Percentiles rank a stretch among this genome's conserved stretches.
phyloP scores from a whole-genome alignment of 2,797 vertebrate species.

The Oreortyx pictus region DNA sequence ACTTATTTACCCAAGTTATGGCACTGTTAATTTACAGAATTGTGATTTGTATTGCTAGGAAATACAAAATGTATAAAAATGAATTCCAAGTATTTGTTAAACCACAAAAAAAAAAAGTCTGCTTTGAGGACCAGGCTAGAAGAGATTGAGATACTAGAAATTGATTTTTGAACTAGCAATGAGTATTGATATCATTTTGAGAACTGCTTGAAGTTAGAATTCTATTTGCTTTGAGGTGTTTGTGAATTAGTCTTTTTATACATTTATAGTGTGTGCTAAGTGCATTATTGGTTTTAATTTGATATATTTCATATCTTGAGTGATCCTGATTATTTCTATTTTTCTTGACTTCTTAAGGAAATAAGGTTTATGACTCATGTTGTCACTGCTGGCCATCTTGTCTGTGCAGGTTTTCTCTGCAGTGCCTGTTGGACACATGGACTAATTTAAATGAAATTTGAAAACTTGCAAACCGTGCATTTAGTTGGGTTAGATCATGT shows the following conservation, averaged over 20 bases:
- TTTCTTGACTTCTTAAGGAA: background rate
- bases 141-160: background rate
- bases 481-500: background rate
- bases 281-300: background rate
- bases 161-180: background rate
- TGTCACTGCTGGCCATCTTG: background rate
- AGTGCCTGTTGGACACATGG: background rate
- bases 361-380: background rate
- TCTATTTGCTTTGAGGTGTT: background rate
- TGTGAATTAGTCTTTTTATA: background rate
- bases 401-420: background rate
- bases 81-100: background rate
- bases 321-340: background rate
- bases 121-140: background rate
- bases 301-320: background rate
- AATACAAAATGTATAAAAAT: background rate
- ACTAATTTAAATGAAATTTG: background rate
- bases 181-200: background rate
- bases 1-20: background rate
- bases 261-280: background rate
- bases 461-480: background rate
- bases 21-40: background rate
- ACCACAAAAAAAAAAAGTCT: background rate
- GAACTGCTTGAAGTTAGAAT: background rate
- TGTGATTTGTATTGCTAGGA: background rate